Percentiles rank a stretch among this genome's conserved stretches.
These are phyloP conservation scores for Heliconius erato DNA, from an alignment of 2,888 invertebrate species.

Conservation along the genomic window DNA sequence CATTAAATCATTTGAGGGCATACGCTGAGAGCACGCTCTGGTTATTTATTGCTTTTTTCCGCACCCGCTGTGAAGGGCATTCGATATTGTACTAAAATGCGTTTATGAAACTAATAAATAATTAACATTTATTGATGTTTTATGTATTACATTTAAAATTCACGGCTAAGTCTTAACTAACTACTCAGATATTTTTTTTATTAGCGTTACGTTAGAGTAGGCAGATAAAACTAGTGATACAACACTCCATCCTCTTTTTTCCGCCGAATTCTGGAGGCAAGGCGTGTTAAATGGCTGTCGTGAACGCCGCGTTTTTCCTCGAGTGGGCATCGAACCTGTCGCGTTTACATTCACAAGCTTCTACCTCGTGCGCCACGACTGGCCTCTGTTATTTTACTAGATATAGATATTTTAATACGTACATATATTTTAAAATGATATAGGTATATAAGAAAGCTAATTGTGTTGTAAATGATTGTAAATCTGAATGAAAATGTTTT, in stretches of 20 bases:
- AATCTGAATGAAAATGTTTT: constrained; percentile 35
- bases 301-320: too few relatives aligned
- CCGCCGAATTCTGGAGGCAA: too few relatives aligned
- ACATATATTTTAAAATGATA: not conserved
- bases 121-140: constrained; percentile 56
- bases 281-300: too few relatives aligned
- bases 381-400: not conserved
- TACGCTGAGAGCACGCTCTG: constrained; percentile 59
- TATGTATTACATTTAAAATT: constrained; percentile 56
- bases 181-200: too few relatives aligned
- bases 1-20: constrained; percentile 68
- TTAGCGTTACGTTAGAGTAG: too few relatives aligned
- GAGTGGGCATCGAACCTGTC: too few relatives aligned
- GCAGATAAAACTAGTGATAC: too few relatives aligned
- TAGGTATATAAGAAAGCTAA: constrained; percentile 1
- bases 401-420: not conserved
- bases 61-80: constrained; percentile 64
- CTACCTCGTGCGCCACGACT: too few relatives aligned
- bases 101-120: constrained; percentile 70
- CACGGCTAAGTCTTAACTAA: constrained; percentile 4
- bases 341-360: too few relatives aligned
- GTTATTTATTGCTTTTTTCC: constrained; percentile 72
- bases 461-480: constrained; percentile 8
- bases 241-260: too few relatives aligned
- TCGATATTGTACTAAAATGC: constrained; percentile 65